A percentile compares a stretch with the other conserved stretches of the same genome.
phyloP scores from a whole-genome alignment of 1,140 invertebrate species.

The Bombus waltoni region DNA sequence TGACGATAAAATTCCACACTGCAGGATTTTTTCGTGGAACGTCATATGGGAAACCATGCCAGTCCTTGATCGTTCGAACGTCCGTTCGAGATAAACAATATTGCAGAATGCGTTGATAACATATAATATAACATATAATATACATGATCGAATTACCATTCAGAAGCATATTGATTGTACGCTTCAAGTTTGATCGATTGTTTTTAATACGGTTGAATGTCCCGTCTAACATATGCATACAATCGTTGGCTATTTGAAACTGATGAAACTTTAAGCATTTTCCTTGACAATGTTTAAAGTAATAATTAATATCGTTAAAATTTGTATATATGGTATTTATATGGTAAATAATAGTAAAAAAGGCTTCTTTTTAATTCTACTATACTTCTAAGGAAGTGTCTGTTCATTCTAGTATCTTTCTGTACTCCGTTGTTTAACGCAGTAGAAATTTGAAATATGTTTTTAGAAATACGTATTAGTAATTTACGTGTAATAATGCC shows the following conservation, averaged over 20 bases:
- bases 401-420: not conserved
- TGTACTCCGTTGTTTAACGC: not conserved
- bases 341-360: not conserved
- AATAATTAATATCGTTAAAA: not conserved
- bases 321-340: too few relatives aligned
- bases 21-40: not conserved
- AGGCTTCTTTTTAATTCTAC: too few relatives aligned
- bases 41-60: not conserved
- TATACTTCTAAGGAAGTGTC: not conserved
- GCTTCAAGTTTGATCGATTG: not conserved
- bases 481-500: not conserved
- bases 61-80: too few relatives aligned
- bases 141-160: not conserved
- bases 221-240: too few relatives aligned
- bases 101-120: not conserved
- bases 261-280: not conserved
- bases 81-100: not conserved
- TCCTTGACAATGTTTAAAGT: not conserved
- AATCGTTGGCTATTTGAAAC: not conserved
- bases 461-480: not conserved
- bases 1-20: not conserved
- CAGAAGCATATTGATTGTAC: not conserved
- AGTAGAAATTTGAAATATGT: not conserved
- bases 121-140: not conserved
- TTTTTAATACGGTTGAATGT: not conserved